Base-by-base conservation (phyloP, 2,113 vertebrate species). In the Orientallactaga bullata region DNA sequence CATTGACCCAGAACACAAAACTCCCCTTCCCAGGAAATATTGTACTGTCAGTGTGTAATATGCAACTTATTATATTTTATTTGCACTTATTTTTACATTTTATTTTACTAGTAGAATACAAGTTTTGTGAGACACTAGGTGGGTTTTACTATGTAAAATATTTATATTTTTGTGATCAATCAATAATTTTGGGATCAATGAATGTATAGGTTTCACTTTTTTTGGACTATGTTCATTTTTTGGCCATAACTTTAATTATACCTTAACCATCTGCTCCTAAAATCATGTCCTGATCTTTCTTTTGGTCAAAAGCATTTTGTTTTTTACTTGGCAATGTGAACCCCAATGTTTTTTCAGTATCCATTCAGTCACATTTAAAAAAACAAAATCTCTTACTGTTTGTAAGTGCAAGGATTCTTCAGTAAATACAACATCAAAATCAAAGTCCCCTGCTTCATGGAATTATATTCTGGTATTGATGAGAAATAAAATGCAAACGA, bases 401-500 rank as follows among this genome's bases (percentile, higher is more conserved):
- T 16, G 23, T 5, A 71, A 71, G 32, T 16, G 23, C 11, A 71
- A 71, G 32, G 2, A 35, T 71, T 35, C 23, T 32, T 61, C 20
- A 24, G 16, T 55, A 69, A 82, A 89, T 3, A 39, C 63, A 89
- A 89, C 7, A 39, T 11, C 65, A 81, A 91, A 61, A 26, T 37
- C 1, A 86, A 47, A 80, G 35, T 18, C 9, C 0, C 0, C 26
- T 60, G 2, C 1, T 1, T 51, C 10, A 16, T 39, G n/a, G 10
- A 88, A 37, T 35, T 37, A 20, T 32, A 80, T 79, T 90, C 23
- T 65, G 13, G 32, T 60, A 77, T 30, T 4, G 8, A 66, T 80
- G 12, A 58, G 5, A 83, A 92, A 92, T 21, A 23, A 88, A 81
- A 85, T 32, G 15, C 12, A 82, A 79, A 90, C 35, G 78, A 81